phyloP scores from a whole-genome alignment of 2,113 vertebrate species.

The Thermophis baileyi region DNA sequence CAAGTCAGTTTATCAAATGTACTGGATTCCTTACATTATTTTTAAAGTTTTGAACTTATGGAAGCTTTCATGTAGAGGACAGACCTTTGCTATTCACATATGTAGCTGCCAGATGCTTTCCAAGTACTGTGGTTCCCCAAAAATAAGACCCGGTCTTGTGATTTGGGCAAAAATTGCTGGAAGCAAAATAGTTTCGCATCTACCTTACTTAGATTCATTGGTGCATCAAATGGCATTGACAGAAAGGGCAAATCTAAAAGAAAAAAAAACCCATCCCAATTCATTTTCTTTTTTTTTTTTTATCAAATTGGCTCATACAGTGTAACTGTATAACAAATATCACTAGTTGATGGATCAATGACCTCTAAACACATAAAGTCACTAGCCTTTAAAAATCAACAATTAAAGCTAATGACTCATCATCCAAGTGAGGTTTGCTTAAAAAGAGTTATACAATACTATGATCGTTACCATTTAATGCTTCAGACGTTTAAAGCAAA shows the following conservation, averaged over 20 bases:
- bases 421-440: not conserved
- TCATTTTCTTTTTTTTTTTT: not conserved
- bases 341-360: not conserved
- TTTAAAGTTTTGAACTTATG: not conserved
- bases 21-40: not conserved
- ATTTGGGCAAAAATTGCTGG: not conserved
- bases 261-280: not conserved
- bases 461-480: not conserved
- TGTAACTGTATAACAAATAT: not conserved
- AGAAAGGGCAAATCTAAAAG: conserved; percentile 10
- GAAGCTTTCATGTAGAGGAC: not conserved
- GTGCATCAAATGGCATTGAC: not conserved
- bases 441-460: not conserved
- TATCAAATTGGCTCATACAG: not conserved
- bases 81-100: not conserved
- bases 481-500: not conserved
- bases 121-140: not conserved
- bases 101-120: not conserved
- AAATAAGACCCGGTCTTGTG: not conserved
- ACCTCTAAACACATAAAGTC: conserved; percentile 13
- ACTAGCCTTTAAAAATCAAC: not conserved
- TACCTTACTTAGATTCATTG: not conserved
- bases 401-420: conserved; percentile 1
- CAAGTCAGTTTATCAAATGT: not conserved
- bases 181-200: not conserved